Conservation (phyloP, 2,113 vertebrate species). For the Ptilorrhoa leucosticta region DNA sequence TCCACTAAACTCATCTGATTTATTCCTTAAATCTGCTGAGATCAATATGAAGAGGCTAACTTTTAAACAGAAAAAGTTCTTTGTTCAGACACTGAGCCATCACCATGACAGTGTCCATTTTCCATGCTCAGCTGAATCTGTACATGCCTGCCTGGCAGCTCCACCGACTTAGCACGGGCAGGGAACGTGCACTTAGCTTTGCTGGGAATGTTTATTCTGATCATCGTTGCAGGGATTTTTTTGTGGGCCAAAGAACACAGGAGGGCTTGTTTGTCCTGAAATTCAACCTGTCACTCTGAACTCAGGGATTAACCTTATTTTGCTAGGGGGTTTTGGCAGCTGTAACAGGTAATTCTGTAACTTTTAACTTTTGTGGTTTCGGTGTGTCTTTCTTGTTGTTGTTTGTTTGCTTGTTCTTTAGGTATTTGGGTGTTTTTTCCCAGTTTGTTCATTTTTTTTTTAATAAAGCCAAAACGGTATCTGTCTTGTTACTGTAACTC, state of each 20-base stretch:
- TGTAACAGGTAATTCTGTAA: not conserved
- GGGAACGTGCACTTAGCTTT: not conserved
- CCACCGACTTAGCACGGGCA: not conserved
- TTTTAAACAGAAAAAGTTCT: not conserved
- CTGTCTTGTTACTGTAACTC: not conserved
- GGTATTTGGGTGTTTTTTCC: fast-evolving
- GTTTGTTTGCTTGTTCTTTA: not conserved
- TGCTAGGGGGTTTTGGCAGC: not conserved
- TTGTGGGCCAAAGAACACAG: not conserved
- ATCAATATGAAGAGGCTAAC: conserved; percentile 2
- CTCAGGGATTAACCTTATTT: conserved; percentile 11
- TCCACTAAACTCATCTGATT: not conserved
- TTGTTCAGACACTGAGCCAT: conserved; percentile 16
- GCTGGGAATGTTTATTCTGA: conserved; percentile 14
- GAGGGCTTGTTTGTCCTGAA: conserved; percentile 27
- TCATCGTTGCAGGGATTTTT: not conserved
- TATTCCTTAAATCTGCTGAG: not conserved
- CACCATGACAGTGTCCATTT: conserved; percentile 50
- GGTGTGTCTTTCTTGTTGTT: not conserved
- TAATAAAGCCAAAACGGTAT: not conserved
- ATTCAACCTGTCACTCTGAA: conserved; percentile 19
- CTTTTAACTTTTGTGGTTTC: not conserved
- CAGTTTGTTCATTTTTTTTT: not conserved
- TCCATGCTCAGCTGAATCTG: not conserved
- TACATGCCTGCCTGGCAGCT: conserved; percentile 16